These are phyloP conservation scores for Cassiopea andromeda DNA, from an alignment of 30 jellyfish, hydroid and myxozoan genomes.

Conservation along the genomic window DNA sequence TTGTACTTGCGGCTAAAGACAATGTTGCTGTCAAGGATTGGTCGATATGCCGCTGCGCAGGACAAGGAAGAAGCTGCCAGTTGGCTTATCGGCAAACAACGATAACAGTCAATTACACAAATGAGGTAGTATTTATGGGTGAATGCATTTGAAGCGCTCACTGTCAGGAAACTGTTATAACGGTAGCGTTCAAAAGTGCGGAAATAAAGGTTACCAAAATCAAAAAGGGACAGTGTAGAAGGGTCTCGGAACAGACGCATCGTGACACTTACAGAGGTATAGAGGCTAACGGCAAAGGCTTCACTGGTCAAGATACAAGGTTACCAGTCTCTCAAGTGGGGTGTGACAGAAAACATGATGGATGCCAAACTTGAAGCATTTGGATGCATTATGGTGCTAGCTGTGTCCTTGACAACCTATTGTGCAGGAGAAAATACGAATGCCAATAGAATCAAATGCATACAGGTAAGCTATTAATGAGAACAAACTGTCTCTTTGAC, in stretches of 20 bases:
- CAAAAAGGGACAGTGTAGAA: no score
- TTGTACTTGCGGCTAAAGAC: slow-evolving; percentile 38
- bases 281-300: no score
- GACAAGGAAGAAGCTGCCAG: slow-evolving; percentile 22
- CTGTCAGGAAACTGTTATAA: neutral
- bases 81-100: slow-evolving; percentile 23
- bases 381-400: slow-evolving; percentile 31
- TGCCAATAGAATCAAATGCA: slow-evolving; percentile 15
- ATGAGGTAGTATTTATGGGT: slow-evolving; percentile 7
- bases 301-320: no score
- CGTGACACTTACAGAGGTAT: no score
- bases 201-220: no score
- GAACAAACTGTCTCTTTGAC: no score
- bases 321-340: neutral
- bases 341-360: neutral
- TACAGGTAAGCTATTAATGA: slow-evolving; percentile 23
- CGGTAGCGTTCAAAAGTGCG: neutral
- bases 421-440: slow-evolving; percentile 11
- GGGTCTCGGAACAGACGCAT: no score
- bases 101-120: slow-evolving; percentile 16
- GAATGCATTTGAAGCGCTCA: slow-evolving; percentile 13
- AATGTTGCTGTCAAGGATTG: slow-evolving; percentile 17
- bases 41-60: slow-evolving; percentile 52
- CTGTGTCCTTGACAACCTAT: slow-evolving; percentile 28
- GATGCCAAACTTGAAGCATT: slow-evolving; percentile 14